phyloP scores from a whole-genome alignment of 2,113 vertebrate genomes.

The Triplophysa rosa region DNA sequence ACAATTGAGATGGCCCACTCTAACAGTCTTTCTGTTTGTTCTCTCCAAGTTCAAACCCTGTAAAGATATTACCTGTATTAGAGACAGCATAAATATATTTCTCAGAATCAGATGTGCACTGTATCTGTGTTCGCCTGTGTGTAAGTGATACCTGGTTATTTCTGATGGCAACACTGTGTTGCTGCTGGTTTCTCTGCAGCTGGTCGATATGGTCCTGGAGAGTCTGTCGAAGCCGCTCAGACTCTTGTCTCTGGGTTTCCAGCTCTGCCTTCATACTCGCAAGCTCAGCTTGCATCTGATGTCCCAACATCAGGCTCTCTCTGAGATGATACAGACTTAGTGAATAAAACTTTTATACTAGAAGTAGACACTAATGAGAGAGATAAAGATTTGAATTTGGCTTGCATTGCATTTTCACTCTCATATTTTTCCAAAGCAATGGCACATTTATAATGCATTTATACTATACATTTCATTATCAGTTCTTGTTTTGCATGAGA shows the following conservation, averaged over 20 bases:
- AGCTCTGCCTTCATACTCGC: conserved; percentile 67
- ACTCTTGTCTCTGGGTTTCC: conserved; percentile 69
- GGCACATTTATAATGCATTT: too few species aligned
- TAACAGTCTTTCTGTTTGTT: conserved; percentile 19
- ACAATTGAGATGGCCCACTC: conserved; percentile 52
- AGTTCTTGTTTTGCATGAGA: too few species aligned
- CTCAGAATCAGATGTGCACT: not conserved
- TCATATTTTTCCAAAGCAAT: too few species aligned
- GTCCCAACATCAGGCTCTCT: conserved; percentile 59
- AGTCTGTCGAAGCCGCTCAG: conserved; percentile 72
- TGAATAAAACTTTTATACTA: too few species aligned
- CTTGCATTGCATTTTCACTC: too few species aligned
- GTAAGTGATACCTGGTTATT: conserved; percentile 65
- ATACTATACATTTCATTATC: too few species aligned
- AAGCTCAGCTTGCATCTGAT: conserved; percentile 64
- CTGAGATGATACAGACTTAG: conserved; percentile 49
- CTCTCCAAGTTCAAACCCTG: conserved; percentile 41
- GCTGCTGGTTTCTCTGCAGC: conserved; percentile 59
- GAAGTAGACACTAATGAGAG: too few species aligned
- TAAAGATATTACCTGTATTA: conserved; percentile 18
- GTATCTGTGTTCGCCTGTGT: not conserved
- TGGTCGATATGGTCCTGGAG: conserved; percentile 66
- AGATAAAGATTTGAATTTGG: too few species aligned
- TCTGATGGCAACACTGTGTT: conserved; percentile 45
- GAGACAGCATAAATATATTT: not conserved